These are phyloP conservation scores for Tetramorium simillimum DNA, from an alignment of 1,140 invertebrate species.

Conservation along the genomic window DNA sequence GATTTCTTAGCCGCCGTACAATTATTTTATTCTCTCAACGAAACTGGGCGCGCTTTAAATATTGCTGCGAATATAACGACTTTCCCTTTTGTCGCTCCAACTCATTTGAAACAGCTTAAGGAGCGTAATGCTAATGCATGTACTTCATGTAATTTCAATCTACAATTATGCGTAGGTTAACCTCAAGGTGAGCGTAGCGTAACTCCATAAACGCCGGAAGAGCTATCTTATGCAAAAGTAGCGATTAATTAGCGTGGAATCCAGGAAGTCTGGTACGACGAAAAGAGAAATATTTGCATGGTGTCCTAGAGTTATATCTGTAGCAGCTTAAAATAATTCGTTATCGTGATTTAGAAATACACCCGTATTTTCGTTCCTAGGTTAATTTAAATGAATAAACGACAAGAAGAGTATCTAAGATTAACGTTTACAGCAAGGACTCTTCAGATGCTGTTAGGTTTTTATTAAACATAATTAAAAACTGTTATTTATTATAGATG, in stretches of 20 bases:
- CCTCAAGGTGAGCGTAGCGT: not conserved
- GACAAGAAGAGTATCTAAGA: not conserved
- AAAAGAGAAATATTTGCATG: constrained; percentile 7
- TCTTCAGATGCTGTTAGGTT: not conserved
- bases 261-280: not conserved
- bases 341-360: not conserved
- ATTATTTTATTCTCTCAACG: constrained; percentile 33
- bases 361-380: not conserved
- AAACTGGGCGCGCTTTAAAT: constrained; percentile 4
- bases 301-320: not conserved
- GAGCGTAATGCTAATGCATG: constrained; percentile 47
- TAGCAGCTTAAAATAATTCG: not conserved
- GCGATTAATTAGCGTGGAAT: not conserved
- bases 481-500: not conserved
- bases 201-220: constrained; percentile 35
- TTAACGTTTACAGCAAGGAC: not conserved
- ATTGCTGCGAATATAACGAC: not conserved
- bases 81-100: constrained; percentile 19
- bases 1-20: constrained; percentile 16
- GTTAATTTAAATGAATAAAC: not conserved
- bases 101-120: constrained; percentile 54
- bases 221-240: constrained; percentile 17
- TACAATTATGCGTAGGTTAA: constrained; percentile 36
- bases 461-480: not conserved
- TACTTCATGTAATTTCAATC: constrained; percentile 40